These are phyloP conservation scores for Cephalopachus bancanus DNA, from an alignment of 2,797 vertebrate species.

Conservation along the genomic window DNA sequence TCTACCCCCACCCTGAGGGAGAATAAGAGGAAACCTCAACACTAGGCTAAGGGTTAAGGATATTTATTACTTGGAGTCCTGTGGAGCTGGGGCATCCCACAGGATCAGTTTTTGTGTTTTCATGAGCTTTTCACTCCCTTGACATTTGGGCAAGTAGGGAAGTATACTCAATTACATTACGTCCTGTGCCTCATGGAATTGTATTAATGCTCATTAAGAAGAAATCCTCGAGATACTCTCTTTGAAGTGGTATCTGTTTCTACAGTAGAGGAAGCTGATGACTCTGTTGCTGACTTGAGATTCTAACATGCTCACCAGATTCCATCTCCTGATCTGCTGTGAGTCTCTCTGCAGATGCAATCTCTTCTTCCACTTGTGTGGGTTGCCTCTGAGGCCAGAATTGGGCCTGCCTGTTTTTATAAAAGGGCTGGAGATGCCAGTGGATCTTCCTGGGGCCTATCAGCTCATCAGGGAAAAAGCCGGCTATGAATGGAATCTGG, in stretches of 20 bases:
- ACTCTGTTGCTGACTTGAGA: background rate
- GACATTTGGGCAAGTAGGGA: slow-evolving; percentile 41
- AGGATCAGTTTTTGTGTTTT: background rate
- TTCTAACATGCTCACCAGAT: background rate
- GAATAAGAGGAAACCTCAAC: background rate
- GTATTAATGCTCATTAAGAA: background rate
- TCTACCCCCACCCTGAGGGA: background rate
- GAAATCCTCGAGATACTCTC: background rate
- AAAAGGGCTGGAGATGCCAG: slow-evolving; percentile 59
- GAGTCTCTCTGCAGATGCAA: background rate
- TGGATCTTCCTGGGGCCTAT: slow-evolving; percentile 54
- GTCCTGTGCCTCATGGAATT: slow-evolving; percentile 28
- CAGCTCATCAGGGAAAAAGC: slow-evolving; percentile 60
- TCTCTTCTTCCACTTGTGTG: background rate
- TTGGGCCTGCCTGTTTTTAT: slow-evolving; percentile 29
- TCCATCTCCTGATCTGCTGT: background rate
- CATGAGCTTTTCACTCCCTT: background rate
- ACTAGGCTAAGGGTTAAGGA: background rate
- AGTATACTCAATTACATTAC: background rate
- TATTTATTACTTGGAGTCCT: background rate
- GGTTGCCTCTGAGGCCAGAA: background rate
- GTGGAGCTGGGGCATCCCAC: background rate
- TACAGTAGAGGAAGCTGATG: background rate
- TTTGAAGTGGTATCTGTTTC: slow-evolving; percentile 1
- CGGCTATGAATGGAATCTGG: slow-evolving; percentile 68